phyloP scores from a whole-genome alignment of 2,113 vertebrate genomes.

The Centrocercus urophasianus region DNA sequence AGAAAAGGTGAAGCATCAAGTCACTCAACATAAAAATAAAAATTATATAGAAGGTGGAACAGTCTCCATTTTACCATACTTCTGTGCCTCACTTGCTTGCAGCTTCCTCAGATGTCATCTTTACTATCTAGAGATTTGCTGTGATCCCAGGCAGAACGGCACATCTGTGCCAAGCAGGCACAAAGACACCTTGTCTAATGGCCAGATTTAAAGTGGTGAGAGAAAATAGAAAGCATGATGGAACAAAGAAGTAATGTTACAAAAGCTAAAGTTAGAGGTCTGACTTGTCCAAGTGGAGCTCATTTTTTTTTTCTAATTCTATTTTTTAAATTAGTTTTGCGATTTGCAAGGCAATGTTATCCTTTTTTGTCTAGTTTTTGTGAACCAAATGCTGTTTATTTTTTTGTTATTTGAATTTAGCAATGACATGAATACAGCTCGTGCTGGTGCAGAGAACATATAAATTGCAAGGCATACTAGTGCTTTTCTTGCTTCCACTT shows the following conservation, averaged over 20 bases:
- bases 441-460: neutral
- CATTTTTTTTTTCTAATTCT: neutral
- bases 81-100: neutral
- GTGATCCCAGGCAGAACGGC: neutral
- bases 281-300: neutral
- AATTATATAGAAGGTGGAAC: too few relatives aligned
- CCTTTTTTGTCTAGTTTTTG: neutral
- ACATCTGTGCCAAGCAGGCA: too few relatives aligned
- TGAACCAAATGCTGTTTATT: neutral
- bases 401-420: neutral
- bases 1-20: neutral
- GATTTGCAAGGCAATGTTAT: neutral
- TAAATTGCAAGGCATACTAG: neutral
- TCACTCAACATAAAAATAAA: too few relatives aligned
- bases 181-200: neutral
- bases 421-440: neutral
- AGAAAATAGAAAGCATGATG: neutral
- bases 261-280: accelerated
- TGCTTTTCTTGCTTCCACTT: neutral
- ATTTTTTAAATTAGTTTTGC: neutral
- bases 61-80: too few relatives aligned
- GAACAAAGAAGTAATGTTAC: neutral
- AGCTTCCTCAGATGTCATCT: neutral
- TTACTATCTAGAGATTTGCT: neutral
- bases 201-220: neutral